Evolutionary conservation across 1,140 invertebrate species (phyloP).

Genomic region (Mamestra configurata): DNA sequence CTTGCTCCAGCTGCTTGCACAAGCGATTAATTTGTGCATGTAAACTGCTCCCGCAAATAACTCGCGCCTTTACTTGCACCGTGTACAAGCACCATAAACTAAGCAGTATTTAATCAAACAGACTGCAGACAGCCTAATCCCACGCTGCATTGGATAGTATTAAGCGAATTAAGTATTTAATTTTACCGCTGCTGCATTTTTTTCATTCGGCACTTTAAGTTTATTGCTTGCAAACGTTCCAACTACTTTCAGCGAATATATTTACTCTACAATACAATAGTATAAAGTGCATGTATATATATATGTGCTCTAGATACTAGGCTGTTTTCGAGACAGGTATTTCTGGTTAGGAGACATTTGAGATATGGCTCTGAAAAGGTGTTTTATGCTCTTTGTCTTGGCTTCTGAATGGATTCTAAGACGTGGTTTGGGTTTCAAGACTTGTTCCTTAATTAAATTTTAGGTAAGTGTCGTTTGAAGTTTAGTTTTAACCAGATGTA

Average conservation of each 20-base stretch:
- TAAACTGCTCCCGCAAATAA: no score
- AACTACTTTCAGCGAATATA: neutral
- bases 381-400: neutral
- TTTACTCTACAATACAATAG: neutral
- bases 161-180: neutral
- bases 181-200: slow-evolving; percentile 23
- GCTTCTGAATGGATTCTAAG: neutral
- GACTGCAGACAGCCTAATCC: neutral
- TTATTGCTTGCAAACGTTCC: neutral
- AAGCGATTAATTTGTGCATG: no score
- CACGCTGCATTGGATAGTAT: neutral
- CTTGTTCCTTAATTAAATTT: neutral
- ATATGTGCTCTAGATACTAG: neutral
- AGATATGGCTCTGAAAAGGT: neutral
- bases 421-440: neutral
- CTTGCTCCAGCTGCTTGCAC: no score
- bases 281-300: neutral
- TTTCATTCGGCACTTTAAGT: neutral
- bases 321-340: neutral
- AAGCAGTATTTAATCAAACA: neutral
- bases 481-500: neutral
- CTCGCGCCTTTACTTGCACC: no score
- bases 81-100: no score
- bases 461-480: neutral
- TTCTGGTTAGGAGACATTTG: neutral